Percentiles rank a stretch among this genome's conserved stretches.
These are phyloP conservation scores for Orthonevra nobilis DNA, from an alignment of 2,888 invertebrate genomes.

Conservation along the genomic window DNA sequence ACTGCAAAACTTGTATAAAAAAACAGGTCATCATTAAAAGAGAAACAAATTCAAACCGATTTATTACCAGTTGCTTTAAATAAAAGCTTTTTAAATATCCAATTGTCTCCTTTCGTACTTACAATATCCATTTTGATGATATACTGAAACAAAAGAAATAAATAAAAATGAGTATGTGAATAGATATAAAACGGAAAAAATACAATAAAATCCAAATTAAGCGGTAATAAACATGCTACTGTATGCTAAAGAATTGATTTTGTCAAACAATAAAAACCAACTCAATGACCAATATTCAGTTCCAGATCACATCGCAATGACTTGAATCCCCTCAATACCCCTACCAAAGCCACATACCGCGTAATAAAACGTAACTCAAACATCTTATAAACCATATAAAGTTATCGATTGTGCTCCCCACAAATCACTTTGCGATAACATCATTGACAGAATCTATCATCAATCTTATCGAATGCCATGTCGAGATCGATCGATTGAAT, in stretches of 20 bases:
- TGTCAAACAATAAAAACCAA: background rate
- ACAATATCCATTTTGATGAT: conserved; percentile 19
- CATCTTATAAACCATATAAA: conserved; percentile 36
- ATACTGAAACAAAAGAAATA: conserved; percentile 28
- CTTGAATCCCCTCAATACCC: background rate
- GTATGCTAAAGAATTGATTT: background rate
- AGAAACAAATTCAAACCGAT: no score
- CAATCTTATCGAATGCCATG: conserved; percentile 10
- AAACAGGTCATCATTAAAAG: no score
- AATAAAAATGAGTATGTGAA: background rate
- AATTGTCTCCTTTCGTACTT: no score
- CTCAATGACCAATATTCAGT: conserved; percentile 8
- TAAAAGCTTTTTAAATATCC: no score
- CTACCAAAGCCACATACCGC: background rate
- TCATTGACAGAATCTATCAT: conserved; percentile 35
- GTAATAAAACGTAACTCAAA: conserved; percentile 1
- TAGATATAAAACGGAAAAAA: background rate
- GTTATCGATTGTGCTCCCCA: conserved; percentile 38
- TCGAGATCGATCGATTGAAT: conserved; percentile 30
- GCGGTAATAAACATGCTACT: background rate
- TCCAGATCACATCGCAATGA: conserved; percentile 17
- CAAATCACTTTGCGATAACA: conserved; percentile 33
- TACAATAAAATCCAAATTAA: background rate
- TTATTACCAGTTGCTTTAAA: no score
- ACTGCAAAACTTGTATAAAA: no score